Evolutionary conservation across 2,888 invertebrate genomes (phyloP).

Genomic region (Halictus quadricinctus): DNA sequence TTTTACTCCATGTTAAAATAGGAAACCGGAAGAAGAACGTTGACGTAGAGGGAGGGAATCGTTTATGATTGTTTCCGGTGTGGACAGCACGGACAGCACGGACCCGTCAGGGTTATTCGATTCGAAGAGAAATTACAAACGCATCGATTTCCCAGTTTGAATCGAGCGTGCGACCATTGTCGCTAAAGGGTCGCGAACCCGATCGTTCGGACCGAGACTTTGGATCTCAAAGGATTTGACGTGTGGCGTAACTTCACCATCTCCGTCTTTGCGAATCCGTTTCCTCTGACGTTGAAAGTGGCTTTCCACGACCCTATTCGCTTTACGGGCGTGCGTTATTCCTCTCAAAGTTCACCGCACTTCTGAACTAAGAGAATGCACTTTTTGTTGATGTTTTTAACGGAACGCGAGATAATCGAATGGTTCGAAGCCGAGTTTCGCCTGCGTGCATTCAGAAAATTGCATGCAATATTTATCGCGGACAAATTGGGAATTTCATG

Average conservation of each 20-base stretch:
- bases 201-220: slow-evolving; percentile 30
- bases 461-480: neutral
- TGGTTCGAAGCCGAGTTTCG: neutral
- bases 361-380: neutral
- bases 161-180: slow-evolving; percentile 29
- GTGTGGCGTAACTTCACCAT: slow-evolving; percentile 16
- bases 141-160: slow-evolving; percentile 38
- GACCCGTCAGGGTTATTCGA: neutral
- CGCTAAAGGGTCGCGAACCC: slow-evolving; percentile 6
- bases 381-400: neutral
- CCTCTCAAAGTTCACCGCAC: neutral
- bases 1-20: neutral
- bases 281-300: slow-evolving; percentile 23
- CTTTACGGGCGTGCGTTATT: slow-evolving; percentile 3
- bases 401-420: neutral
- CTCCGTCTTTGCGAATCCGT: slow-evolving; percentile 9
- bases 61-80: neutral
- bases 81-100: neutral
- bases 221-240: slow-evolving; percentile 29
- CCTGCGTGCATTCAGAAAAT: neutral
- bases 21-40: neutral
- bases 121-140: slow-evolving; percentile 43
- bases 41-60: neutral
- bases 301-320: slow-evolving; percentile 27
- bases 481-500: neutral